phyloP scores from a whole-genome alignment of 2,113 vertebrate genomes.

The Aix galericulata region DNA sequence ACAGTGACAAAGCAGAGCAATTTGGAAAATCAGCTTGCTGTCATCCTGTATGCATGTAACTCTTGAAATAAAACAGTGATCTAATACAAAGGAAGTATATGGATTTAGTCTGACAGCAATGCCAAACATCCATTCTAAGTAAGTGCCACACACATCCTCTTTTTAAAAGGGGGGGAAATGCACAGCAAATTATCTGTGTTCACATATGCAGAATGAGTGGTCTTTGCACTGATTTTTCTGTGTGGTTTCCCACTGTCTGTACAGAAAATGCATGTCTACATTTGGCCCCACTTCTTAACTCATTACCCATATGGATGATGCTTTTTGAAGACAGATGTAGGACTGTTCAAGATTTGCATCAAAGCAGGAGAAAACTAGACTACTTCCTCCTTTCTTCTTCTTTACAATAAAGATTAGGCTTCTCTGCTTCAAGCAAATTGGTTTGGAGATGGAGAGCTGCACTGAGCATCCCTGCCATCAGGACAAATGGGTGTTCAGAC shows the following conservation, averaged over 20 bases:
- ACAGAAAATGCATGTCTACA: neutral
- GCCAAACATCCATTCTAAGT: neutral
- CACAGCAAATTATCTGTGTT: neutral
- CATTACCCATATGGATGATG: neutral
- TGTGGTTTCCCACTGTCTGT: neutral
- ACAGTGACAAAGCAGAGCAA: conserved; percentile 64
- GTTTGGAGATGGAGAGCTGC: neutral
- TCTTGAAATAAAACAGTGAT: conserved; percentile 57
- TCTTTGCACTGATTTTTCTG: neutral
- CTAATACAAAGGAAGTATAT: conserved; percentile 46
- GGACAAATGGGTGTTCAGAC: neutral
- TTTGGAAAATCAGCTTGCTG: conserved; percentile 67
- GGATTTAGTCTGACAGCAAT: conserved; percentile 45
- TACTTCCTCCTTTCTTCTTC: neutral
- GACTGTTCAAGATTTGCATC: neutral
- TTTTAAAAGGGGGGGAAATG: neutral
- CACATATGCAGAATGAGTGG: neutral
- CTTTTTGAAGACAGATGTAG: neutral
- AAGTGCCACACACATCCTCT: neutral
- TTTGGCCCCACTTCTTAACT: neutral
- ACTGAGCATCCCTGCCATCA: neutral
- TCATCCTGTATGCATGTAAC: conserved; percentile 46
- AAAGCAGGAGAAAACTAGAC: conserved; percentile 16
- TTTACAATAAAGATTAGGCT: neutral
- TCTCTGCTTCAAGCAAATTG: neutral